Evolutionary conservation across 1,140 invertebrate species (phyloP).

Genomic region (Caerostris darwini): DNA sequence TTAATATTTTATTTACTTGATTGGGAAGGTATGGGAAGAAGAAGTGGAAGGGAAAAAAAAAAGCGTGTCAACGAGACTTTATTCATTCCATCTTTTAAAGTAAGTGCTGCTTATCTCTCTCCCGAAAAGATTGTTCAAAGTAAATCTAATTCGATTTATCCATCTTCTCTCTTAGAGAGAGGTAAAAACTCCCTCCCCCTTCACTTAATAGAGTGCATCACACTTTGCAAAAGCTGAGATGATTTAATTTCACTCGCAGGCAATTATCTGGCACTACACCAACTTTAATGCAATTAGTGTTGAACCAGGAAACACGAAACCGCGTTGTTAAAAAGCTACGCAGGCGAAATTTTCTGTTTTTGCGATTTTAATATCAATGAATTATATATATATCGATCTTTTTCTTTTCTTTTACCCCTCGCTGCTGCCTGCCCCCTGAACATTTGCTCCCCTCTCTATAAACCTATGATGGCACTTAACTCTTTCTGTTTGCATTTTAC

Average conservation of each 20-base stretch:
- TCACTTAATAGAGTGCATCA: conserved; percentile 74
- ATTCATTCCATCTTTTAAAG: conserved; percentile 68
- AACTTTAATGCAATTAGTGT: conserved; percentile 77
- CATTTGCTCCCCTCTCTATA: conserved; percentile 50
- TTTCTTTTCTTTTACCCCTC: not conserved
- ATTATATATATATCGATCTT: conserved; percentile 77
- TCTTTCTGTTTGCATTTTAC: conserved; percentile 77
- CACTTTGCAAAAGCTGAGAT: conserved; percentile 69
- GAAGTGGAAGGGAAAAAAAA: not conserved
- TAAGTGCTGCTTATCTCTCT: conserved; percentile 45
- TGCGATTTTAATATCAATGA: conserved; percentile 78
- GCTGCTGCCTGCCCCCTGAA: not conserved
- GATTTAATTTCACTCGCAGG: conserved; percentile 77
- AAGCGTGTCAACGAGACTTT: not conserved
- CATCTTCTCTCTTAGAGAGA: conserved; percentile 2
- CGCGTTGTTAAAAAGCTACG: conserved; percentile 72
- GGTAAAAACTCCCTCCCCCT: conserved; percentile 19
- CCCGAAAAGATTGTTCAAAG: conserved; percentile 23
- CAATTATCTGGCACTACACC: conserved; percentile 76
- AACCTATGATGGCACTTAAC: conserved; percentile 78
- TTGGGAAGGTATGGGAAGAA: too few relatives aligned
- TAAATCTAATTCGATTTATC: conserved; percentile 72
- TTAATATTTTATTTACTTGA: conserved; percentile 34
- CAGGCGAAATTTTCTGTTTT: conserved; percentile 66
- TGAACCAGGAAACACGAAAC: conserved; percentile 62